Conservation (phyloP, 2,113 vertebrate genomes). For the Leptobrachium leishanense region DNA sequence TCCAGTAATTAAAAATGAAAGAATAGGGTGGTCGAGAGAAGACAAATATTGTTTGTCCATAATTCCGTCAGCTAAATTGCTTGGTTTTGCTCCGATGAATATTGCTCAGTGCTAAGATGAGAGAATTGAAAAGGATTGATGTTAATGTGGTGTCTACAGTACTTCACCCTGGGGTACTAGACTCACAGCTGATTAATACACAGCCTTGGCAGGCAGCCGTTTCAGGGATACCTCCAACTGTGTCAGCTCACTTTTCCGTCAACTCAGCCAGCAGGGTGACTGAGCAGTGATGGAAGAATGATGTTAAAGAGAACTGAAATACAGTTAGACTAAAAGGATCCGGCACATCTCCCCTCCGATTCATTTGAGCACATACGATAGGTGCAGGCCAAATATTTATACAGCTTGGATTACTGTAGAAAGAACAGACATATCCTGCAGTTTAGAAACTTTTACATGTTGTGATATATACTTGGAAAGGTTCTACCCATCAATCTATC, state of each 20-base stretch:
- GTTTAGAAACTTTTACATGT: too few relatives aligned
- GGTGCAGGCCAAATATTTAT: neutral
- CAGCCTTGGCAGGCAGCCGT: conserved; percentile 54
- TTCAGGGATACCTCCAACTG: conserved; percentile 50
- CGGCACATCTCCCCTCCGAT: neutral
- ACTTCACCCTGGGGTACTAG: conserved; percentile 54
- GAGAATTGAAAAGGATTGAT: conserved; percentile 50
- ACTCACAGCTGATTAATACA: conserved; percentile 57
- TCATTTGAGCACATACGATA: neutral
- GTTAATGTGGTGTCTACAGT: conserved; percentile 54
- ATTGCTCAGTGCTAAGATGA: conserved; percentile 42
- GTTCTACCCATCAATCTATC: too few relatives aligned
- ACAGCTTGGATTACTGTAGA: neutral
- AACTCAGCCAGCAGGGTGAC: conserved; percentile 42
- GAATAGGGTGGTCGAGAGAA: conserved; percentile 10
- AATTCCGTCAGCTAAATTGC: conserved; percentile 30
- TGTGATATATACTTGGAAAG: too few relatives aligned
- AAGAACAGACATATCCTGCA: too few relatives aligned
- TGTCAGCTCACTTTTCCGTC: conserved; percentile 51
- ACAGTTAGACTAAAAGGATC: conserved; percentile 2
- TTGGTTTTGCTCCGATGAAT: conserved; percentile 16
- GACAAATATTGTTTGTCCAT: conserved; percentile 41
- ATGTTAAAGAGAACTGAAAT: conserved; percentile 20
- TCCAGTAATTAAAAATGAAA: conserved; percentile 35
- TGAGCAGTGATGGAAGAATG: conserved; percentile 31